Conservation (phyloP, 1,140 invertebrate species). For the Drosophila tsacasi region DNA sequence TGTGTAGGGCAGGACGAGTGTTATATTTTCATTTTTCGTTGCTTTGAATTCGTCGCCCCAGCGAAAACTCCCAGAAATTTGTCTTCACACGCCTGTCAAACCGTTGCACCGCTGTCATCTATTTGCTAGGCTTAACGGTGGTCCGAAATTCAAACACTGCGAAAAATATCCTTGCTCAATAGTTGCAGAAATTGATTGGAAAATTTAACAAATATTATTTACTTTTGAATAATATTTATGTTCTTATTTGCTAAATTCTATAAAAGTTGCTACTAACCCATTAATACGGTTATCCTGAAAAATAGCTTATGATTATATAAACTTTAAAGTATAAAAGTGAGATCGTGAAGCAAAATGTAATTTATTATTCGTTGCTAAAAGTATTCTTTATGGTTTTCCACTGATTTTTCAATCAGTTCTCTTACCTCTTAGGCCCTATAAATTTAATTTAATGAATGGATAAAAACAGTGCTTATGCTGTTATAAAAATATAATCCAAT, state of each 20-base stretch:
- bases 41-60: constrained; percentile 58
- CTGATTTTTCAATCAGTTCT: too few species aligned
- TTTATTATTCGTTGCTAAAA: background rate
- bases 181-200: background rate
- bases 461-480: too few species aligned
- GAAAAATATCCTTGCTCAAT: too few species aligned
- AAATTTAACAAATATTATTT: too few species aligned
- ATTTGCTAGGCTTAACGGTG: constrained; percentile 59
- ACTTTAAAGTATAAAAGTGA: background rate
- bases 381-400: background rate
- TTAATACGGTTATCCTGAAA: too few species aligned
- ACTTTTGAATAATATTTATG: too few species aligned
- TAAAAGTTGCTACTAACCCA: too few species aligned
- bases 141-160: background rate
- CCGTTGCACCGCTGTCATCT: constrained; percentile 77
- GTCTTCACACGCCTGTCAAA: constrained; percentile 82
- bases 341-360: background rate
- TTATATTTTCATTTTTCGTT: constrained; percentile 63
- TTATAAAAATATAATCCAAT: too few species aligned
- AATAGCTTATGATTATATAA: too few species aligned
- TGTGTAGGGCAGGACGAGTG: constrained; percentile 31
- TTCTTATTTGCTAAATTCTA: too few species aligned
- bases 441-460: too few species aligned
- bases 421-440: too few species aligned
- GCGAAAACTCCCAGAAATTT: constrained; percentile 76